These are phyloP conservation scores for Spermophilus dauricus DNA, from an alignment of 2,113 vertebrate genomes.

Conservation along the genomic window DNA sequence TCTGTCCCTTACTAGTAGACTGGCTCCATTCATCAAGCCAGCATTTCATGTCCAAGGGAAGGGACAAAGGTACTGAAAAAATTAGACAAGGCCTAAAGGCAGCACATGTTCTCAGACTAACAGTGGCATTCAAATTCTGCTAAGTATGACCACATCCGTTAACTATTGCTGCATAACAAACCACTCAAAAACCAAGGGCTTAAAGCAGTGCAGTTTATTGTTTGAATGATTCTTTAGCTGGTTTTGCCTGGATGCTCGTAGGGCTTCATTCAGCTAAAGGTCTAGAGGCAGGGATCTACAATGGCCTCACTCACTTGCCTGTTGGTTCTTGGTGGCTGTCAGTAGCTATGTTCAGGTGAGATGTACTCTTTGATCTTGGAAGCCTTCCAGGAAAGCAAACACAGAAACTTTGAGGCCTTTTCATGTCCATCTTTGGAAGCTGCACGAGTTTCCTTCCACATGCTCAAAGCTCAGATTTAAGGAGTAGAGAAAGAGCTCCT, in stretches of 20 bases:
- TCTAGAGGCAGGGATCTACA: fast-evolving
- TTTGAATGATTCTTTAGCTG: neutral
- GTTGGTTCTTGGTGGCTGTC: neutral
- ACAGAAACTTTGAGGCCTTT: neutral
- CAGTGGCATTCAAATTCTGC: neutral
- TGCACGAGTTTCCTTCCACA: neutral
- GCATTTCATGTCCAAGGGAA: neutral
- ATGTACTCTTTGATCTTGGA: neutral
- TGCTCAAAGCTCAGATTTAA: neutral
- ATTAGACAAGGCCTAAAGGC: neutral
- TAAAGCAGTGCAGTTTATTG: neutral
- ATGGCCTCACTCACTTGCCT: neutral
- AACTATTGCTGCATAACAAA: neutral
- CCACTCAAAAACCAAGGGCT: neutral
- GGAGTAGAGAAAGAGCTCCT: neutral
- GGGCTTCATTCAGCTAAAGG: neutral
- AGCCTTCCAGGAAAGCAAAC: neutral
- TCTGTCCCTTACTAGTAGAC: neutral
- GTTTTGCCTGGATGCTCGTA: neutral
- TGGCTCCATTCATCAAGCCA: neutral
- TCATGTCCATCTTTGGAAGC: neutral
- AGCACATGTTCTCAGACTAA: neutral
- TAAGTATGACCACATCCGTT: neutral
- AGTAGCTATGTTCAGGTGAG: neutral
- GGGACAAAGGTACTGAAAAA: neutral